These are phyloP conservation scores for Nasonia longicornis DNA, from an alignment of 1,140 invertebrate genomes.

Conservation along the genomic window DNA sequence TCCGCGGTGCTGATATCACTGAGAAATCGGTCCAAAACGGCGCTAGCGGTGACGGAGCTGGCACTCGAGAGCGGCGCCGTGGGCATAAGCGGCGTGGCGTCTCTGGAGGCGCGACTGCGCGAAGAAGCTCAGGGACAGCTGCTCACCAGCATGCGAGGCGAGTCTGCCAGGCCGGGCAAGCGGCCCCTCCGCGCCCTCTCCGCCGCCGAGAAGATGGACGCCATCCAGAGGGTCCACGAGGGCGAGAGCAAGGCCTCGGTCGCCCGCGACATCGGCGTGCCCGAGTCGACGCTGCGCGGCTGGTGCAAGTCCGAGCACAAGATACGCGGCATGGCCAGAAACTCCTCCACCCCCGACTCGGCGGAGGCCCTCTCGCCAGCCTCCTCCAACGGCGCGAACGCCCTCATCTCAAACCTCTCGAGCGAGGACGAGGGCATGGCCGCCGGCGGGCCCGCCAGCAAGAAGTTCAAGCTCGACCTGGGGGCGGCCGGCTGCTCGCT, in stretches of 20 bases:
- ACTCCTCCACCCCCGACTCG: conserved; percentile 74
- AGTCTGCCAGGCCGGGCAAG: conserved; percentile 69
- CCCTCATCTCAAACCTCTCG: conserved; percentile 48
- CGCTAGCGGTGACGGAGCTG: conserved; percentile 23
- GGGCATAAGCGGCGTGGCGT: conserved; percentile 10
- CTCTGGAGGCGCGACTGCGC: conserved; percentile 48
- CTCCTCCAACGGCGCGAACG: conserved; percentile 70
- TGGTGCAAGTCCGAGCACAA: conserved; percentile 89
- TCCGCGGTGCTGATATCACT: not conserved
- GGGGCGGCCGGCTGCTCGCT: not conserved
- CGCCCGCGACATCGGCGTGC: conserved; percentile 83
- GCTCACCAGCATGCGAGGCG: conserved; percentile 46
- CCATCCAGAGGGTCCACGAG: conserved; percentile 79
- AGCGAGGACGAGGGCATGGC: conserved; percentile 58
- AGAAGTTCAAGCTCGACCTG: conserved; percentile 49
- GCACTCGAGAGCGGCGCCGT: conserved; percentile 24
- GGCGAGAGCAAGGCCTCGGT: conserved; percentile 87
- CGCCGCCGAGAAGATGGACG: conserved; percentile 81
- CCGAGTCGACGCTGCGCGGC: conserved; percentile 83
- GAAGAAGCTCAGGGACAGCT: conserved; percentile 51
- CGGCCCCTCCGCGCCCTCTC: conserved; percentile 78
- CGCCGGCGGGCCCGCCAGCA: conserved; percentile 24
- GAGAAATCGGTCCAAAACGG: conserved; percentile 30
- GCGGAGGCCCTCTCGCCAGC: conserved; percentile 62
- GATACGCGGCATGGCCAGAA: conserved; percentile 77